Evolutionary conservation across 1,140 invertebrate genomes (phyloP), one percentile per base, ranked within the genome.

Genomic region (Eupristina koningsbergeri): DNA sequence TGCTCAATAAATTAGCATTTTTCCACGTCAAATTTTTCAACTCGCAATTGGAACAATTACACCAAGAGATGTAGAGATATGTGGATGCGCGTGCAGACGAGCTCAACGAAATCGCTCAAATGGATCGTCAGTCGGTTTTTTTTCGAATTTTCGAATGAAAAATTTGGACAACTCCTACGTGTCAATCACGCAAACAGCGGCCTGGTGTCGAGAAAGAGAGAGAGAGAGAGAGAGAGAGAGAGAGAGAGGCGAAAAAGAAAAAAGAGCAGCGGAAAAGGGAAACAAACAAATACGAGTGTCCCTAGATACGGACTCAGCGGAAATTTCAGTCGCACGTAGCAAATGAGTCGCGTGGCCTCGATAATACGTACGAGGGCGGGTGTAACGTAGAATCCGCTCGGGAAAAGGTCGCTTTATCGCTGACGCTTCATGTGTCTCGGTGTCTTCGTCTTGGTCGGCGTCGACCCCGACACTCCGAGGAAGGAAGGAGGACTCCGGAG

Each of bases 301-400:
- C 36, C 36, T 71, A 71, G 39, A 71, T 71, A 71, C 67, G 67
- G 41, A 26, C 67, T 71, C 67, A 71, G 67, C 67, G 36, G 36
- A 71, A 71, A 71, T 71, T 71, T 71, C 67, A 71, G 67, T 41
- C 36, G 36, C 36, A n/a, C 67, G 67, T 71, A 71, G 39, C 67
- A 71, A 39, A 69, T 3, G 67, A 71, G 67, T 71, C 67, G 67
- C 67, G 36, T 71, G 67, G 67, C 67, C 67, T 71, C 67, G 67
- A 71, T 71, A 71, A 71, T n/a, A 39, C 36, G 39, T 71, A 41
- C 3, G 41, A 71, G 36, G 22, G 67, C 22, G 36, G 67, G 22
- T 15, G 36, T 19, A 36, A 19, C n/a, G n/a, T 71, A 71, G 67
- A 71, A 71, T 71, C 8, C 39, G 36, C 36, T 41, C 36, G 11